Evolutionary conservation across 2,113 vertebrate species (phyloP).

Genomic region (Cyprinus carpio): DNA sequence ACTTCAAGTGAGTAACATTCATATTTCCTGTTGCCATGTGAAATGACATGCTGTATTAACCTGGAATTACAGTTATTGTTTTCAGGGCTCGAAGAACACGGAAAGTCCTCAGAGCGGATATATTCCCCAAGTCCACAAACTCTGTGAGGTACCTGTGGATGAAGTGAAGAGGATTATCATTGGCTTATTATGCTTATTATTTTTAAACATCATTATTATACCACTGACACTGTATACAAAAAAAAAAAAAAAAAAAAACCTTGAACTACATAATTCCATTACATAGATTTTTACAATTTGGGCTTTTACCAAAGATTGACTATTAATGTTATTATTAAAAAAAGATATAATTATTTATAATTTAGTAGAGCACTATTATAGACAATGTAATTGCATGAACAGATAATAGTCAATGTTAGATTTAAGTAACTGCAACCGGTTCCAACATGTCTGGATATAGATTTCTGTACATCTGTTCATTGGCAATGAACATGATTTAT

Average conservation of each 20-base stretch:
- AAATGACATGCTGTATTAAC: conserved; percentile 62
- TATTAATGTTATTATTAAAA: not conserved
- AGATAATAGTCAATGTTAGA: not conserved
- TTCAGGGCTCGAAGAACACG: conserved; percentile 94
- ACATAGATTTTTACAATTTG: not conserved
- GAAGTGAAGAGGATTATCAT: not conserved
- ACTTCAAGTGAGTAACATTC: not conserved
- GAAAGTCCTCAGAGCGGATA: conserved; percentile 94
- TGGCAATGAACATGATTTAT: not conserved
- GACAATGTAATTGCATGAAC: not conserved
- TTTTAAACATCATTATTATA: not conserved
- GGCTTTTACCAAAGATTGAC: not conserved
- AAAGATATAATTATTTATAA: not conserved
- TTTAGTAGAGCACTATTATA: not conserved
- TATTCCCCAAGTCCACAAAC: conserved; percentile 93
- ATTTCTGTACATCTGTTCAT: not conserved
- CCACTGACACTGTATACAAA: not conserved
- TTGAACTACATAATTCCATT: not conserved
- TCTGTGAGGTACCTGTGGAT: conserved; percentile 87
- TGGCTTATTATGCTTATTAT: not conserved
- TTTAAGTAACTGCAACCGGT: not conserved
- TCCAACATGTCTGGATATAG: not conserved
- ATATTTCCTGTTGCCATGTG: not conserved
- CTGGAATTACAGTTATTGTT: conserved; percentile 96
- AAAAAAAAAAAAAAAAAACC: not conserved